These are phyloP conservation scores for Germaria angustata DNA, from an alignment of 2,888 invertebrate genomes.

Conservation along the genomic window DNA sequence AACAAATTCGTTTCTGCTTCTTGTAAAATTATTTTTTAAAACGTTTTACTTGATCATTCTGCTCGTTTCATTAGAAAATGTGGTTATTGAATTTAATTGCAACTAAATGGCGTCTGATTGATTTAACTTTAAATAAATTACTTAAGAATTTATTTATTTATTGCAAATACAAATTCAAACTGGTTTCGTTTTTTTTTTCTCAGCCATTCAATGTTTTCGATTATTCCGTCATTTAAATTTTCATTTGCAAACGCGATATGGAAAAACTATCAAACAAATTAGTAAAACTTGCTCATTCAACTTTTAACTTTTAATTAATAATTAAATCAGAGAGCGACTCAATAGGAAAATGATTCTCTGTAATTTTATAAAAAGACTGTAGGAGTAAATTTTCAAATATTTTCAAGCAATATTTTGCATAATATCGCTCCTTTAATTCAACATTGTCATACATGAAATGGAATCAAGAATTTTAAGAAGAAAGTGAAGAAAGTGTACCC, in stretches of 20 bases:
- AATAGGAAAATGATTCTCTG: too few species aligned
- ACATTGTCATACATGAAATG: too few species aligned
- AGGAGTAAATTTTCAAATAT: too few species aligned
- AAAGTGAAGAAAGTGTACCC: too few species aligned
- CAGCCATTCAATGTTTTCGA: background rate
- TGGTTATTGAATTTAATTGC: background rate
- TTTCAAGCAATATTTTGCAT: too few species aligned
- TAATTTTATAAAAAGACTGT: too few species aligned
- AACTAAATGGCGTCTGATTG: constrained; percentile 43
- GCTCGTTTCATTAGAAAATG: too few species aligned
- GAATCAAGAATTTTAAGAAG: too few species aligned
- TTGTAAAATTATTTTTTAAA: too few species aligned
- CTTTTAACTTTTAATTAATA: background rate
- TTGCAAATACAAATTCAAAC: background rate
- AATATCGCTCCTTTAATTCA: too few species aligned
- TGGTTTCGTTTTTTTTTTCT: constrained; percentile 1
- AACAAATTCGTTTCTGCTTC: too few species aligned
- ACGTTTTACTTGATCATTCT: too few species aligned
- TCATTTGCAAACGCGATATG: background rate
- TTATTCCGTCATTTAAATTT: constrained; percentile 41
- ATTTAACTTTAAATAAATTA: constrained; percentile 44
- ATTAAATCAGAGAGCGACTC: background rate
- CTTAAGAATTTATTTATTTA: constrained; percentile 43
- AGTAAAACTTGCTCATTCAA: constrained; percentile 40
- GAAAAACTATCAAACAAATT: constrained; percentile 49